Evolutionary conservation across 2,888 invertebrate species (phyloP).

Genomic region (Caenorhabditis sp.): DNA sequence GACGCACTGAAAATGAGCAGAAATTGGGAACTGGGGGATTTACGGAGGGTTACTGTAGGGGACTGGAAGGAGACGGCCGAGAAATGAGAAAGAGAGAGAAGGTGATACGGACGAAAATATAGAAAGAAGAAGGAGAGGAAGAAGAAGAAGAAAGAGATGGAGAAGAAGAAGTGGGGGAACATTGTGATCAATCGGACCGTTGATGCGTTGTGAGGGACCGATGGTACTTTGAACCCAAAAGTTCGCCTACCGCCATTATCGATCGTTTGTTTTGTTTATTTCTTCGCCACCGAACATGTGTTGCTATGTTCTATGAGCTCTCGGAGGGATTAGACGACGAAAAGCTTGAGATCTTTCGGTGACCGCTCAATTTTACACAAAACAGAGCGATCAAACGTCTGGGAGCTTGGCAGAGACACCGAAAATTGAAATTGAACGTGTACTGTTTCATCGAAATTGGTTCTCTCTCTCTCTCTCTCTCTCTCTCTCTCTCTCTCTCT

Average conservation of each 20-base stretch:
- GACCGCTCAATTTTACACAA: background rate
- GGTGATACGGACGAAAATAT: background rate
- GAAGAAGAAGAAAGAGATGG: background rate
- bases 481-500: slow-evolving; percentile 1
- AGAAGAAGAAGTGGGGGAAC: background rate
- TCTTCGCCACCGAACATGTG: too few species aligned
- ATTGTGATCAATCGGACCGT: too few species aligned
- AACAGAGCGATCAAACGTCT: too few species aligned
- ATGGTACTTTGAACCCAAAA: too few species aligned
- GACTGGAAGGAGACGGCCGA: too few species aligned
- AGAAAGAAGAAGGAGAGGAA: background rate
- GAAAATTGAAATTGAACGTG: too few species aligned
- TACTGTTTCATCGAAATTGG: slow-evolving; percentile 3
- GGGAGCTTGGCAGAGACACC: too few species aligned
- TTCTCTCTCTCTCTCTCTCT: background rate
- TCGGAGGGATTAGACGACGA: background rate
- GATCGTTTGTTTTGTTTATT: too few species aligned
- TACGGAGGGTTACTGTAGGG: slow-evolving; percentile 2
- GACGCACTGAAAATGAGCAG: slow-evolving; percentile 72
- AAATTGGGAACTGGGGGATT: background rate
- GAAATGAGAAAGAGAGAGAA: background rate
- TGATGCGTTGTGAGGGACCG: too few species aligned
- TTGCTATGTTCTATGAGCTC: too few species aligned
- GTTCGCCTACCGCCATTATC: too few species aligned
- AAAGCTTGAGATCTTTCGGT: background rate